Conservation (phyloP, 2,888 invertebrate genomes). For the Urechis unicinctus region DNA sequence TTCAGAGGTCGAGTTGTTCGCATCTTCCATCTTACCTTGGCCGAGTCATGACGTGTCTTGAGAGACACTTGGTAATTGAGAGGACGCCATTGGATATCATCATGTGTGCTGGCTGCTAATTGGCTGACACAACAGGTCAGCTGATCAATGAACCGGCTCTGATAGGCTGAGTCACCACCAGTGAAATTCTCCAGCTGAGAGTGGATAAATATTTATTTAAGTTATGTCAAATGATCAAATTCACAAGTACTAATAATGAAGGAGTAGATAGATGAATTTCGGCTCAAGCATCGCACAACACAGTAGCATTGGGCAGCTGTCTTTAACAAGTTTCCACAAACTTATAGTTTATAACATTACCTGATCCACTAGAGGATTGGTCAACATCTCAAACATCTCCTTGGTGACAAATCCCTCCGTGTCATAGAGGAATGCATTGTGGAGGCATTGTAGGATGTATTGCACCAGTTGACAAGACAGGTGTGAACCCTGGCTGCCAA, state of each 20-base stretch:
- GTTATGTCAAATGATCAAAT: background rate
- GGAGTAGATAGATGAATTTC: too few relatives aligned
- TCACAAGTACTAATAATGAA: too few relatives aligned
- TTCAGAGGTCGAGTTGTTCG: too few relatives aligned
- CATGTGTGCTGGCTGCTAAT: conserved; percentile 69
- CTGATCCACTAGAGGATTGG: conserved; percentile 85
- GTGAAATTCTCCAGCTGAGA: conserved; percentile 45
- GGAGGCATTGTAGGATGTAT: conserved; percentile 69
- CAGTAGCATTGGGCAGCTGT: too few relatives aligned
- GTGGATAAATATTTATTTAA: background rate
- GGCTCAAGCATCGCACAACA: too few relatives aligned
- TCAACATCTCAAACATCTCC: conserved; percentile 74
- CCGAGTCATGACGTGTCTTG: conserved; percentile 73
- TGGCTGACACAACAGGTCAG: conserved; percentile 76
- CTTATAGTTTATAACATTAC: conserved; percentile 30
- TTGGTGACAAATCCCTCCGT: conserved; percentile 76
- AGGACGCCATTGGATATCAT: conserved; percentile 83
- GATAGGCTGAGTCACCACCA: conserved; percentile 54
- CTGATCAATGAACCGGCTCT: too few relatives aligned
- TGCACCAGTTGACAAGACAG: conserved; percentile 61
- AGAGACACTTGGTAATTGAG: conserved; percentile 82
- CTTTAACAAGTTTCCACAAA: background rate
- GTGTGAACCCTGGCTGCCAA: background rate
- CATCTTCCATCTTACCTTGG: conserved; percentile 61
- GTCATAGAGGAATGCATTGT: conserved; percentile 74